Evolutionary conservation across 2,797 vertebrate genomes (phyloP).

Genomic region (Anas capensis): DNA sequence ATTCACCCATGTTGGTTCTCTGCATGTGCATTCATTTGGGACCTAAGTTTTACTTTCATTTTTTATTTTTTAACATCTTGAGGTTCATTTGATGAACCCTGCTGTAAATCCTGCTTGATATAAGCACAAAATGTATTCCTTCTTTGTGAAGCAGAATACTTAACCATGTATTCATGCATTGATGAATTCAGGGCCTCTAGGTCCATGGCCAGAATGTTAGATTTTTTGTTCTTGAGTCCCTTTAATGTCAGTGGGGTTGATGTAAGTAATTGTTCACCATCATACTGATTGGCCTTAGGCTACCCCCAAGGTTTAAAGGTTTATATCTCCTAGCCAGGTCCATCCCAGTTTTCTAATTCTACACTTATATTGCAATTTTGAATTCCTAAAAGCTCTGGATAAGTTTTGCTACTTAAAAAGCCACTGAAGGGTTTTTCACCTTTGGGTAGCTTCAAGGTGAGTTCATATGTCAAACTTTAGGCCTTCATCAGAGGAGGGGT

Average conservation of each 20-base stretch:
- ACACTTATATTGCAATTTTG: background rate
- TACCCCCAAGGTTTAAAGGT: background rate
- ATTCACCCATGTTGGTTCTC: background rate
- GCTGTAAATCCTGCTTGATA: background rate
- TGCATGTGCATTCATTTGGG: background rate
- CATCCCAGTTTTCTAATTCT: background rate
- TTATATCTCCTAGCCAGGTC: background rate
- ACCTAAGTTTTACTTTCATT: background rate
- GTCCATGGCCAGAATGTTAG: accelerated
- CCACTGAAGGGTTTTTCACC: background rate
- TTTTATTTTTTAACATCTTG: background rate
- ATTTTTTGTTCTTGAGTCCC: background rate
- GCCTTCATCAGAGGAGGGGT: background rate
- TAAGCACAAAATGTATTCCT: background rate
- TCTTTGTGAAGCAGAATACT: background rate
- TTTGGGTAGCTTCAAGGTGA: background rate
- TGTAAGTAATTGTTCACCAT: background rate
- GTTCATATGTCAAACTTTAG: accelerated
- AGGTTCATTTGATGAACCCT: accelerated
- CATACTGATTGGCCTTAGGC: background rate
- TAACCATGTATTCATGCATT: background rate
- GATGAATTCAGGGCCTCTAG: background rate
- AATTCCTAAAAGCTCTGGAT: background rate
- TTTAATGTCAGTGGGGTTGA: background rate
- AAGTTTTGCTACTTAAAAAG: background rate